phyloP scores from a whole-genome alignment of 2,797 vertebrate genomes.

The Myripristis jacobus region DNA sequence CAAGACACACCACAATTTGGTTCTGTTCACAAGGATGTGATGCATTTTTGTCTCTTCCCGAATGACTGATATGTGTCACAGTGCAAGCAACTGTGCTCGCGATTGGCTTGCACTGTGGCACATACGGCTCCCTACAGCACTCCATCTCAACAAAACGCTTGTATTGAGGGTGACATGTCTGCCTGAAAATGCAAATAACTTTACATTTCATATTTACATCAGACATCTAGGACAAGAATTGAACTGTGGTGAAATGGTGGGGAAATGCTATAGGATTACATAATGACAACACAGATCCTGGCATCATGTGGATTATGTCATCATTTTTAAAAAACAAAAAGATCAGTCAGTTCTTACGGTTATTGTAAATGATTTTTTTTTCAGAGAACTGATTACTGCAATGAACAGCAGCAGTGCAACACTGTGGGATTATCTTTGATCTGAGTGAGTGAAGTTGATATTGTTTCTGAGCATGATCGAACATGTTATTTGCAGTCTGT shows the following conservation, averaged over 20 bases:
- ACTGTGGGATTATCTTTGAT: conserved; percentile 50
- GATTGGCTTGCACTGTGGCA: not conserved
- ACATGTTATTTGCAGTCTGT: conserved; percentile 34
- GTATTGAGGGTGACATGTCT: not conserved
- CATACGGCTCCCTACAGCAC: too few species aligned
- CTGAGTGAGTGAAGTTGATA: conserved; percentile 38
- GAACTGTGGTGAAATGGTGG: conserved; percentile 9
- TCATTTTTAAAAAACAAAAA: conserved; percentile 24
- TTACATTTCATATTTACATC: conserved; percentile 12
- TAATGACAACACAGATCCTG: conserved; percentile 22
- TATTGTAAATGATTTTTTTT: conserved; percentile 18
- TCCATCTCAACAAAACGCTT: not conserved
- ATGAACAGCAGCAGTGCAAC: conserved; percentile 15
- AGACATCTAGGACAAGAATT: not conserved
- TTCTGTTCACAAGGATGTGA: not conserved
- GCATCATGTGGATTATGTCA: conserved; percentile 33
- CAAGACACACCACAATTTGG: not conserved
- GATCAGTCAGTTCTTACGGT: conserved; percentile 33
- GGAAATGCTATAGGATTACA: conserved; percentile 33
- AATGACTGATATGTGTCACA: not conserved
- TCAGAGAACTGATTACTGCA: conserved; percentile 20
- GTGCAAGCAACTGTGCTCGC: not conserved
- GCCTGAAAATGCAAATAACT: not conserved
- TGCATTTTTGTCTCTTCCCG: not conserved
- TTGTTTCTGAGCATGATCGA: conserved; percentile 47